phyloP scores from a whole-genome alignment of 1,140 invertebrate species.

The Drosophila punjabiensis region DNA sequence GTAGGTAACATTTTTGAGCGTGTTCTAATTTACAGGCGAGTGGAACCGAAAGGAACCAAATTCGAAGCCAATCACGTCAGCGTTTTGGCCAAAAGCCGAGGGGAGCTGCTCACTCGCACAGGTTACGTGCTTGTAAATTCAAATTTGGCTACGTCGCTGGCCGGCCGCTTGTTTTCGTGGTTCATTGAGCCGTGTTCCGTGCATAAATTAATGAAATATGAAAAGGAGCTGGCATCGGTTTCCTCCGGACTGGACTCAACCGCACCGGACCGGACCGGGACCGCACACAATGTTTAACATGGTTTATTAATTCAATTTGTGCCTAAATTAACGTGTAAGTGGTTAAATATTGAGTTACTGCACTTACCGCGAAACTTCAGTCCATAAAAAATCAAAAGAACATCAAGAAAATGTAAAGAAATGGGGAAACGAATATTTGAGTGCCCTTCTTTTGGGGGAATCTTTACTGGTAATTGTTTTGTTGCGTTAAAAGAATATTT shows the following conservation, averaged over 20 bases:
- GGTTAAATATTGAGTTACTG: slow-evolving; percentile 83
- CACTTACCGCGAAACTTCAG: slow-evolving; percentile 37
- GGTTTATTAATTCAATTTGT: slow-evolving; percentile 85
- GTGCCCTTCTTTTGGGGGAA: not conserved
- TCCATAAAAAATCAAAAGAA: slow-evolving; percentile 22
- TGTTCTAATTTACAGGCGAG: slow-evolving; percentile 81
- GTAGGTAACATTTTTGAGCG: slow-evolving; percentile 59
- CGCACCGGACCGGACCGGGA: slow-evolving; percentile 84
- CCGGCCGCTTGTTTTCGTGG: slow-evolving; percentile 64
- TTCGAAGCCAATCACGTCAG: slow-evolving; percentile 72
- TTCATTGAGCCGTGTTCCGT: slow-evolving; percentile 76
- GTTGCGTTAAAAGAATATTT: not conserved
- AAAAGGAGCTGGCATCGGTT: slow-evolving; percentile 65
- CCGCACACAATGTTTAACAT: slow-evolving; percentile 84
- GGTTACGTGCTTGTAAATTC: slow-evolving; percentile 84
- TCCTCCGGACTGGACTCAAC: slow-evolving; percentile 45
- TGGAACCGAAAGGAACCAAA: slow-evolving; percentile 65
- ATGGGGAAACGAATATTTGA: not conserved
- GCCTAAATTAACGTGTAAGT: slow-evolving; percentile 85
- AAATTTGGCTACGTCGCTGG: slow-evolving; percentile 59
- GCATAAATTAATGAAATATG: slow-evolving; percentile 84
- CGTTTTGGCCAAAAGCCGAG: slow-evolving; percentile 7
- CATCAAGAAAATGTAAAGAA: slow-evolving; percentile 8
- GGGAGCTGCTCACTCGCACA: slow-evolving; percentile 43
- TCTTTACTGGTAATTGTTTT: too few relatives aligned